Conservation (phyloP, 2,888 invertebrate genomes). For the Pocota personata region DNA sequence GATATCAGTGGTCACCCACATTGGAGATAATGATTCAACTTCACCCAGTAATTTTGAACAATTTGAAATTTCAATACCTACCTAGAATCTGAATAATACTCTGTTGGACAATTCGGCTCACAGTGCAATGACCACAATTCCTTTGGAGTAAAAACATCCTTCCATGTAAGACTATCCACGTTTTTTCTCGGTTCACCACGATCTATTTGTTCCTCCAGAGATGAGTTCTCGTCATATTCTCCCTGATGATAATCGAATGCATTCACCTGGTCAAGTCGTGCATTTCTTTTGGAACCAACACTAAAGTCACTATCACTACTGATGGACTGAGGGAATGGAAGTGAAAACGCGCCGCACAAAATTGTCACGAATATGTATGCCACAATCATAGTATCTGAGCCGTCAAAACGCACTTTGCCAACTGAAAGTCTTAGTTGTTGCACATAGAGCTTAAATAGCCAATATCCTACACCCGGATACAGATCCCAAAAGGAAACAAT, state of each 20-base stretch:
- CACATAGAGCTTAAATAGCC: conserved; percentile 52
- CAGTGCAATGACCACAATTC: conserved; percentile 78
- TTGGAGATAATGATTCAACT: neutral
- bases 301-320: conserved; percentile 15
- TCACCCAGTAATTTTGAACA: neutral
- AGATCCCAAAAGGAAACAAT: conserved; percentile 10
- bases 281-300: conserved; percentile 2
- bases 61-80: neutral
- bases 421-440: conserved; percentile 47
- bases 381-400: conserved; percentile 45
- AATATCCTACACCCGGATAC: neutral
- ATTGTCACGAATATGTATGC: conserved; percentile 41
- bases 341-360: conserved; percentile 44
- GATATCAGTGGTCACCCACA: neutral
- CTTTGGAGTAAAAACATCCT: conserved; percentile 76
- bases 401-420: conserved; percentile 23
- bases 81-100: conserved; percentile 74
- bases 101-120: conserved; percentile 77
- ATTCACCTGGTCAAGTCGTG: neutral
- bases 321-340: conserved; percentile 18
- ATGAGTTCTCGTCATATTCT: neutral
- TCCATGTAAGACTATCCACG: conserved; percentile 29
- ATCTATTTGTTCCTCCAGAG: conserved; percentile 7
- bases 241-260: neutral
- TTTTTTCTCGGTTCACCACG: neutral